A percentile compares a stretch with the other conserved stretches of the same genome.
phyloP scores from a whole-genome alignment of 2,113 vertebrate genomes.

The Upupa epops region DNA sequence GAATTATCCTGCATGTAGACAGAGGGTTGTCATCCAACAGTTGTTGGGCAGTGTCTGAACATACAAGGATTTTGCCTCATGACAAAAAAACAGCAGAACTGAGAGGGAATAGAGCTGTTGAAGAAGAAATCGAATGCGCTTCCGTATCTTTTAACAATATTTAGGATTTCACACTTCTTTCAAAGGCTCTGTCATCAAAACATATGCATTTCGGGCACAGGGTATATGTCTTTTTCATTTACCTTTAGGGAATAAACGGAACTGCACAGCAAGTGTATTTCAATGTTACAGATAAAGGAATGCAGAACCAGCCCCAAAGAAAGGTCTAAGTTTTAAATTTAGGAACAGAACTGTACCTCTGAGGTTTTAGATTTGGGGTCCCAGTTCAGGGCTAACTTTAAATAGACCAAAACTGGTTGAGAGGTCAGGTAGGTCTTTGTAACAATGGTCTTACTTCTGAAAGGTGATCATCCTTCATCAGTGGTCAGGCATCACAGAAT shows the following conservation, averaged over 20 bases:
- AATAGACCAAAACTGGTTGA: background rate
- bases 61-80: background rate
- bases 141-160: background rate
- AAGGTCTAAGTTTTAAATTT: background rate
- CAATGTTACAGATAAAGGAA: background rate
- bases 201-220: accelerated
- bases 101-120: background rate
- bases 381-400: background rate
- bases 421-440: background rate
- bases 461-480: background rate
- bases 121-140: background rate
- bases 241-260: background rate
- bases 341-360: background rate
- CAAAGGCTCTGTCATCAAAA: background rate
- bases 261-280: background rate
- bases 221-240: background rate
- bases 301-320: background rate
- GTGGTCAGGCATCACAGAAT: background rate
- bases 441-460: background rate
- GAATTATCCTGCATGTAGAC: background rate
- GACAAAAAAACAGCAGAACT: background rate
- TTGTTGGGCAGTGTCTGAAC: background rate
- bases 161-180: background rate
- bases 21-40: background rate
- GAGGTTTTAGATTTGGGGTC: background rate